Base-by-base conservation (phyloP, 1,140 invertebrate genomes). In the Sycophaga agraensis region DNA sequence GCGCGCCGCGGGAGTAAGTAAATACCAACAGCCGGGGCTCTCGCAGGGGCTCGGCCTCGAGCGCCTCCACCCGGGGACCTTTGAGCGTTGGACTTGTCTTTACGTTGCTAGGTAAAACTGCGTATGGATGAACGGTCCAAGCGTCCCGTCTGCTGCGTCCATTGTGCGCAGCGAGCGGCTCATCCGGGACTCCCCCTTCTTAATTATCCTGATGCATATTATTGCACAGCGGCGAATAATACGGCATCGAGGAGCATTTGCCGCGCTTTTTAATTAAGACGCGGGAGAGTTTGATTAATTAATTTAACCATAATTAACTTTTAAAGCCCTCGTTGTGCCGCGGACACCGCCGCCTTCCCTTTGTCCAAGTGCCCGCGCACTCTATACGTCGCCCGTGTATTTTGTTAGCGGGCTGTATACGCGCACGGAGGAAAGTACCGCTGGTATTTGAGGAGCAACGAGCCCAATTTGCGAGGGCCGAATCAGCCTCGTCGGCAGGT, bases 11-110 rank as follows among this genome's bases (percentile, higher is more conserved):
- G 69, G 60, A 63, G 58, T 57, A 65, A 71, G 68, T 70, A 73
- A 71, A 71, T 63, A 69, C 61, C 69, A 72, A 67, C 66, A 71
- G 59, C 55, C 69, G 67, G 69, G 55, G n/a, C n/a, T n/a, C 64
- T 63, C 67, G 69, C 51, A 63, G 64, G 68, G 70, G 63, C 65
- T 66, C 54, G 68, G 63, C 50, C 63, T 42, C 60, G 68, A 43
- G 62, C 64, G 46, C 56, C 37, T 39, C n/a, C 4, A 11, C 37
- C 46, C 43, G 63, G 66, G 66, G 59, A 70, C 51, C 59, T 66
- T 68, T 67, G 56, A 65, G 61, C 63, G 28, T 31, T 46, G 45
- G 53, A 50, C 65, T 39, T 67, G 60, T 71, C 66, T 67, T 66
- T 64, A 43, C 28, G 45, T 53, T 63, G 62, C 63, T 67, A 62